Percentiles rank a stretch among this genome's conserved stretches.
Evolutionary conservation across 2,888 invertebrate genomes (phyloP).

Genomic region (Diadegma fenestrale): DNA sequence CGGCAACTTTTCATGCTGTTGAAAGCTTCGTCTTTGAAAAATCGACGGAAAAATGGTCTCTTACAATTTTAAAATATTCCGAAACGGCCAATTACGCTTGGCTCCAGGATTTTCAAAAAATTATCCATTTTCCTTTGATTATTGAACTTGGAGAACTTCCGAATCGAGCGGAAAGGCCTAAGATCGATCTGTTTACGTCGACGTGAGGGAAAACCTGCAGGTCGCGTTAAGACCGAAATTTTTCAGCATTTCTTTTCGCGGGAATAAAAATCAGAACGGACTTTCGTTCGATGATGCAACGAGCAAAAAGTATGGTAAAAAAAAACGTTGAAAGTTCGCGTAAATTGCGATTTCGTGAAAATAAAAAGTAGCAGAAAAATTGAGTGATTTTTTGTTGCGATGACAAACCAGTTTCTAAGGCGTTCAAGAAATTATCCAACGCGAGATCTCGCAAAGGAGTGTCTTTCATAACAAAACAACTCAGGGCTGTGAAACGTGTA

Average conservation of each 20-base stretch:
- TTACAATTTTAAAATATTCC: too few relatives aligned
- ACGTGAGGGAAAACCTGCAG: not conserved
- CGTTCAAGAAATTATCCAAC: constrained; percentile 53
- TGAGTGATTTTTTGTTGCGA: not conserved
- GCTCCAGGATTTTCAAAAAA: not conserved
- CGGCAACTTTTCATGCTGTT: too few relatives aligned
- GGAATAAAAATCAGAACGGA: not conserved
- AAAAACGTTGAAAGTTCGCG: not conserved
- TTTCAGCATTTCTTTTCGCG: not conserved
- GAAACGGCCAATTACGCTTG: too few relatives aligned
- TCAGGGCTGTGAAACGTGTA: not conserved
- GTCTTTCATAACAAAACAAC: constrained; percentile 59
- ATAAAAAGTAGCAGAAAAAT: not conserved
- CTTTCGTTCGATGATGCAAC: not conserved
- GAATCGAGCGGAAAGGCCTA: not conserved
- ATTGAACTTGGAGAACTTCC: not conserved
- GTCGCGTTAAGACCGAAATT: not conserved
- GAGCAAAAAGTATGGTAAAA: not conserved
- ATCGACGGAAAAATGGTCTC: too few relatives aligned
- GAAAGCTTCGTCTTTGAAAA: too few relatives aligned
- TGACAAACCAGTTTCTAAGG: constrained; percentile 31
- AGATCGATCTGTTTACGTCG: not conserved
- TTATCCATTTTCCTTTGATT: not conserved
- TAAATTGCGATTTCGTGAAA: not conserved
- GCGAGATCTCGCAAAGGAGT: constrained; percentile 53